Base-by-base conservation (phyloP, 1,140 invertebrate species). In the Eciton burchellii region DNA sequence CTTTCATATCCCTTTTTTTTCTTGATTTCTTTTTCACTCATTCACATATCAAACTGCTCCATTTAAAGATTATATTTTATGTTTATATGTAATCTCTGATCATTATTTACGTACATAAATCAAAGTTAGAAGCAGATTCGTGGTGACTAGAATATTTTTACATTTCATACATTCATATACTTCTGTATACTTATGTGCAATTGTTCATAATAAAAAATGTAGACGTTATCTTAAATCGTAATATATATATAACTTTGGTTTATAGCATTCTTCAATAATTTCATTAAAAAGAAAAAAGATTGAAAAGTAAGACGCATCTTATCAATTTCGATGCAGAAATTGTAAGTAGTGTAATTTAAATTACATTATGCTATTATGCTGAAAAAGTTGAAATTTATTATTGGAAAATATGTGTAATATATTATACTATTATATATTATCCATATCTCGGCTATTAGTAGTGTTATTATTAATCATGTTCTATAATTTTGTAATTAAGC, bases 101-200 rank as follows among this genome's bases (percentile, higher is more conserved):
- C 84, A 83, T 62, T 35, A 52, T 68, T 84, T 71, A 77, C 66
- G 56, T 86, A 82, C 56, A 24, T 26, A 84, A 81, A 85, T 74
- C 89, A 88, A 85, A 73, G 63, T 89, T 86, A 89, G 86, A 90
- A 92, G 89, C 88, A 89, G 86, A 91, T 90, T 91, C 62, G 84
- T 89, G 83, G 72, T 92, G 92, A 93, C 92, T 93, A 93, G 92
- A 93, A 91, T 92, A 92, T 92, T 87, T 88, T 92, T 92, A 92
- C 90, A 91, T 85, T 91, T 90, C 88, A 90, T 90, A 91, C 84
- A 91, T 91, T 88, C 87, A 88, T 90, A n/a, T n/a, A n/a, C 90
- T 81, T 83, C 91, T 88, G 81, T 89, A 91, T 89, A 89, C 84
- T 90, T 88, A 89, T 89, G 74, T 85, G 83, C 83, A 84, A 84